These are phyloP conservation scores for Sciurus carolinensis DNA, from an alignment of 2,797 vertebrate species.

Conservation along the genomic window DNA sequence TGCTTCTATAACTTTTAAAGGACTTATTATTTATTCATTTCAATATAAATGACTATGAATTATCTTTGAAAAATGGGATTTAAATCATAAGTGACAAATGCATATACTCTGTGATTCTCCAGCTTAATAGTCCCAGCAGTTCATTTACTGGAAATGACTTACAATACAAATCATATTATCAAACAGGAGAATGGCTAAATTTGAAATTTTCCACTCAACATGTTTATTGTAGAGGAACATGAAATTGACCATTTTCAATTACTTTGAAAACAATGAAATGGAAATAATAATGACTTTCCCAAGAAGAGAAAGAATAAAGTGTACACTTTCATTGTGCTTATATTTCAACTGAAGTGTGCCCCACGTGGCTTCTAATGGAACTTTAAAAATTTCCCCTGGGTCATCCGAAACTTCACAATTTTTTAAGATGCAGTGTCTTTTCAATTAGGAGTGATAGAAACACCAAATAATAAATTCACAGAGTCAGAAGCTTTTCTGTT, in stretches of 20 bases:
- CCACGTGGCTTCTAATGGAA: conserved; percentile 53
- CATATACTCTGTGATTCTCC: conserved; percentile 14
- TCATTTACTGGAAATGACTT: conserved; percentile 62
- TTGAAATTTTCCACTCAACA: conserved; percentile 64
- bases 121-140: conserved; percentile 45
- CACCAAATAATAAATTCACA: neutral
- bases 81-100: conserved; percentile 54
- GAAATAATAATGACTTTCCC: conserved; percentile 71
- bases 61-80: conserved; percentile 31
- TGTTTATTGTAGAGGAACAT: conserved; percentile 63
- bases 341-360: neutral
- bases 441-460: conserved; percentile 48
- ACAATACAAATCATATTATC: conserved; percentile 63
- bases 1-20: conserved; percentile 4
- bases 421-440: conserved; percentile 51
- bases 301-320: conserved; percentile 46
- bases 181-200: conserved; percentile 57
- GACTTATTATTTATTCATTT: conserved; percentile 15
- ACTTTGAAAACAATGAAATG: conserved; percentile 73
- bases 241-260: conserved; percentile 76
- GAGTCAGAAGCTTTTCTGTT: neutral
- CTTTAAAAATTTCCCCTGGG: conserved; percentile 45
- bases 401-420: conserved; percentile 42
- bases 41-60: neutral
- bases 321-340: conserved; percentile 38